Evolutionary conservation across 1,140 invertebrate species (phyloP).

Genomic region (Panulirus ornatus): DNA sequence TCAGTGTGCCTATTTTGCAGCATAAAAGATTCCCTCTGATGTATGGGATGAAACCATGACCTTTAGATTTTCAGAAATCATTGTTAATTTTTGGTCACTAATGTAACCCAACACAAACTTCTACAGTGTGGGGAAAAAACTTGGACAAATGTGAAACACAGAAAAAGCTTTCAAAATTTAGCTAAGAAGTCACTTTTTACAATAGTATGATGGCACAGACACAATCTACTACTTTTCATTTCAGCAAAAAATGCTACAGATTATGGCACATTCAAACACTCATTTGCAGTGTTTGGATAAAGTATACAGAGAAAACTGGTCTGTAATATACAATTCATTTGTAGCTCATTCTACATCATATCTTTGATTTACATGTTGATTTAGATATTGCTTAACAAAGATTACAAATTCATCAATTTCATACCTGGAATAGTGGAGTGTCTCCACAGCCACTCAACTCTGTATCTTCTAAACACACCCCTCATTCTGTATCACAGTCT

Average conservation of each 20-base stretch:
- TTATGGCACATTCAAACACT: not conserved
- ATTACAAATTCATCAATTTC: not conserved
- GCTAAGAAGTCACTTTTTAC: not conserved
- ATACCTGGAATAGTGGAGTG: not conserved
- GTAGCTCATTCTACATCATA: not conserved
- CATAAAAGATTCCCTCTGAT: too few relatives aligned
- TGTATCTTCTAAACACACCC: not conserved
- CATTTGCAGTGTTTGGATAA: not conserved
- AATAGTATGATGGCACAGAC: not conserved
- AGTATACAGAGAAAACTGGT: not conserved
- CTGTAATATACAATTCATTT: not conserved
- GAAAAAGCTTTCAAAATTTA: not conserved
- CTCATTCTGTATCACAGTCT: conserved; percentile 7
- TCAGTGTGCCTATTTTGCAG: too few relatives aligned
- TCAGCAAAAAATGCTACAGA: conserved; percentile 10
- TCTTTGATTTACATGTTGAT: not conserved
- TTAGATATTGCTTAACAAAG: not conserved
- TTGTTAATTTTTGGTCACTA: too few relatives aligned
- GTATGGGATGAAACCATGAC: too few relatives aligned
- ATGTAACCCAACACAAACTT: too few relatives aligned
- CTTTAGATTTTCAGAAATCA: too few relatives aligned
- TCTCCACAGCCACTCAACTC: not conserved
- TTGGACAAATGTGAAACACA: not conserved
- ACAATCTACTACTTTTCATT: not conserved
- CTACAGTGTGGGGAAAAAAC: too few relatives aligned